phyloP scores from a whole-genome alignment of 1,140 invertebrate species.

The Cardiocondyla obscurior region DNA sequence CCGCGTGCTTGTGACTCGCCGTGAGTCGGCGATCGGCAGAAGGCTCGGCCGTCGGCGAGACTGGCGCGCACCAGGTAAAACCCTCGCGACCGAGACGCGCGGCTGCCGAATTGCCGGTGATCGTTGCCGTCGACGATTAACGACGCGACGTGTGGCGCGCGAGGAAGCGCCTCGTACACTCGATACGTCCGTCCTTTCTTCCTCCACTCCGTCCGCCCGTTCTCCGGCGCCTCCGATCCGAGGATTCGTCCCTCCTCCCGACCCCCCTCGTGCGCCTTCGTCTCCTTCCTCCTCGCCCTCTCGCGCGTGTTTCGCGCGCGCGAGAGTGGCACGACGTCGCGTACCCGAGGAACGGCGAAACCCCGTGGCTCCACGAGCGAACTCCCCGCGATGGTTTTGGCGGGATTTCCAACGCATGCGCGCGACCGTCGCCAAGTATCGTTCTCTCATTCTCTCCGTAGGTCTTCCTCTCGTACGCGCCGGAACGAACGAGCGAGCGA shows the following conservation, averaged over 20 bases:
- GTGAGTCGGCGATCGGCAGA: constrained; percentile 16
- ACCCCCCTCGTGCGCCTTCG: not conserved
- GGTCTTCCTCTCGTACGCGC: not conserved
- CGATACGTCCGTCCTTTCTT: constrained; percentile 48
- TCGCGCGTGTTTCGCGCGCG: constrained; percentile 15
- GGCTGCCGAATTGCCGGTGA: too few relatives aligned
- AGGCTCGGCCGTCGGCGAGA: constrained; percentile 27
- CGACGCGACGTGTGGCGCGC: constrained; percentile 7
- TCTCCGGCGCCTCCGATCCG: not conserved
- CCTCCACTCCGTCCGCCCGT: not conserved
- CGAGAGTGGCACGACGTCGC: constrained; percentile 29
- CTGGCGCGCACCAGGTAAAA: constrained; percentile 16
- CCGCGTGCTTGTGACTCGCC: constrained; percentile 33
- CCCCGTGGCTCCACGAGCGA: constrained; percentile 51
- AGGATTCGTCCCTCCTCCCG: not conserved
- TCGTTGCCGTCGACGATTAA: not conserved
- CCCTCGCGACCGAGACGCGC: not conserved
- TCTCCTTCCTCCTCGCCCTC: constrained; percentile 17
- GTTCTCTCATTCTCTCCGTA: constrained; percentile 4
- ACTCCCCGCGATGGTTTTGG: constrained; percentile 75
- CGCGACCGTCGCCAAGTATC: constrained; percentile 58
- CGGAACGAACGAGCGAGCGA: not conserved
- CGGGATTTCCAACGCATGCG: constrained; percentile 81
- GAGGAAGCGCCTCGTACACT: constrained; percentile 37
- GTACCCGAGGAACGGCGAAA: constrained; percentile 40